phyloP scores from a whole-genome alignment of 2,113 vertebrate species.

The Perca flavescens region DNA sequence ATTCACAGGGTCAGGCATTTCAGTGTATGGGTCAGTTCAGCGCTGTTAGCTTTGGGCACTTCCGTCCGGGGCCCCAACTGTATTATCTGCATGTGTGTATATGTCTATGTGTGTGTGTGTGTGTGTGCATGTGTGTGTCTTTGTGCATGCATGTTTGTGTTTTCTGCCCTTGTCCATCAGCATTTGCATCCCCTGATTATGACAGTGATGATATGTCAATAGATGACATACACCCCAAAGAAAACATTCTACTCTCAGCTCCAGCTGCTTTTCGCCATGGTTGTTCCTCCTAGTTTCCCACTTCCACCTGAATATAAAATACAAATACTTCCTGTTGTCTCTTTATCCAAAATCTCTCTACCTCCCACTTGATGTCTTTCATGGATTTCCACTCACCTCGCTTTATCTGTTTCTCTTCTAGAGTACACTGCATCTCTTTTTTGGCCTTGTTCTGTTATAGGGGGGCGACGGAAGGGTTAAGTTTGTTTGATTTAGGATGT shows the following conservation, averaged over 20 bases:
- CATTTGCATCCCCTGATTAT: constrained; percentile 49
- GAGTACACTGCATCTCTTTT: constrained; percentile 12
- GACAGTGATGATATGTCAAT: constrained; percentile 66
- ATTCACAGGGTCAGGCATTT: constrained; percentile 82
- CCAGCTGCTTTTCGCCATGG: constrained; percentile 21
- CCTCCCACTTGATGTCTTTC: neutral
- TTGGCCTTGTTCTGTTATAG: constrained; percentile 28
- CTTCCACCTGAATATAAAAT: neutral
- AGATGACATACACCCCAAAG: constrained; percentile 57
- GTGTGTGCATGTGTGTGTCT: constrained; percentile 12
- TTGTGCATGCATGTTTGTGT: constrained; percentile 50
- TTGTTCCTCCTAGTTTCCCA: neutral
- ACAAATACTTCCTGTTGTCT: neutral
- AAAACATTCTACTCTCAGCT: constrained; percentile 21
- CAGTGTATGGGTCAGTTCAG: constrained; percentile 70
- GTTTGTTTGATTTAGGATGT: constrained; percentile 81
- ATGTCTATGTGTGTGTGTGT: constrained; percentile 17
- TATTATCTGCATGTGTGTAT: constrained; percentile 68
- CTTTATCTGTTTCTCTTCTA: constrained; percentile 23
- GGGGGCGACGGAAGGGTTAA: constrained; percentile 64
- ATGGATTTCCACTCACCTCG: constrained; percentile 14
- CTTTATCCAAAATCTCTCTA: neutral
- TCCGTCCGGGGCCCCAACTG: constrained; percentile 77
- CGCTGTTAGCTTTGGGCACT: constrained; percentile 74
- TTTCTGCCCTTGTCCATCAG: constrained; percentile 60